Percentiles rank a stretch among this genome's conserved stretches.
These are phyloP conservation scores for Holocentrus rufus DNA, from an alignment of 2,797 vertebrate genomes.

Conservation along the genomic window DNA sequence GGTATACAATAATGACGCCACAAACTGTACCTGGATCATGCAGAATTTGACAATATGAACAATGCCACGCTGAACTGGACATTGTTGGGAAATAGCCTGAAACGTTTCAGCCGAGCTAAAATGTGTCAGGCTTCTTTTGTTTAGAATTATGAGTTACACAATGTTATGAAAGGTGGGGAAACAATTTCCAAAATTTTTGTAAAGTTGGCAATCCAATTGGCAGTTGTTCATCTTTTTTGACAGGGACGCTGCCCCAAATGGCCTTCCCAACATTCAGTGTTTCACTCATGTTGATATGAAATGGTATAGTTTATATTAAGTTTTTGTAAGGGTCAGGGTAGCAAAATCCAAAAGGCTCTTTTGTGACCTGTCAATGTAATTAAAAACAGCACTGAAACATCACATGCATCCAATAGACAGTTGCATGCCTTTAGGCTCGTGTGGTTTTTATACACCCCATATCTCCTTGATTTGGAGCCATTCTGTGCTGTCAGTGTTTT, in stretches of 20 bases:
- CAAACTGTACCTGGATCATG: slow-evolving; percentile 7
- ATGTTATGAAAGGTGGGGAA: too few species aligned
- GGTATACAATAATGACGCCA: slow-evolving; percentile 40
- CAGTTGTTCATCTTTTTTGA: too few species aligned
- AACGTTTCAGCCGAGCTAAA: too few species aligned
- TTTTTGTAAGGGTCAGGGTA: not conserved
- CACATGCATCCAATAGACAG: slow-evolving; percentile 9
- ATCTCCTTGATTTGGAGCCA: slow-evolving; percentile 52
- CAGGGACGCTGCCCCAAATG: too few species aligned
- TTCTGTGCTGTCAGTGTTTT: slow-evolving; percentile 53
- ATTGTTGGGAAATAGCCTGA: too few species aligned
- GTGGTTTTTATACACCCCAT: slow-evolving; percentile 39
- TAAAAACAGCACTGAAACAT: slow-evolving; percentile 25
- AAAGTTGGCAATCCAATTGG: too few species aligned
- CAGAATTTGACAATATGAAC: slow-evolving; percentile 26
- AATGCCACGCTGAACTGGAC: too few species aligned
- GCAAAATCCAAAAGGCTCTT: not conserved
- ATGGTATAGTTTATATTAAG: not conserved
- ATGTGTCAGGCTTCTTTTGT: too few species aligned
- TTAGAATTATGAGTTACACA: too few species aligned
- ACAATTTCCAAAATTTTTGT: too few species aligned
- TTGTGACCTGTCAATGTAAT: not conserved
- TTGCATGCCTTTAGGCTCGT: slow-evolving; percentile 19
- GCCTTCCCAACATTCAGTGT: too few species aligned
- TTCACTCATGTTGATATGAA: too few species aligned